Evolutionary conservation across 2,797 vertebrate species (phyloP).

Genomic region (Anableps anableps): DNA sequence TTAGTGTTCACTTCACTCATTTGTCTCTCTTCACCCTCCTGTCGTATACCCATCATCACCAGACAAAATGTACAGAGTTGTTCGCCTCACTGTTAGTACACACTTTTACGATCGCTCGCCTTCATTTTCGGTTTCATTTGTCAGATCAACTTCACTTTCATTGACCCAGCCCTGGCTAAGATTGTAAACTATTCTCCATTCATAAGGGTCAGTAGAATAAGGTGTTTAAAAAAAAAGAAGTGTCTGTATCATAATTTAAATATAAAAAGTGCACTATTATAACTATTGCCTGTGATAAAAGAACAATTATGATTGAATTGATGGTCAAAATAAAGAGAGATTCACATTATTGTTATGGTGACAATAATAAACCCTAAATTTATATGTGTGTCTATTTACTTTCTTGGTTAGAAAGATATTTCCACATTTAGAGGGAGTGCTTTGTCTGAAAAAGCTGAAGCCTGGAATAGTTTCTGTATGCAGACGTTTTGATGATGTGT

Average conservation of each 20-base stretch:
- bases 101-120: slow-evolving; percentile 71
- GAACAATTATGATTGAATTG: slow-evolving; percentile 83
- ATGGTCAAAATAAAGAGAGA: slow-evolving; percentile 84
- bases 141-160: slow-evolving; percentile 69
- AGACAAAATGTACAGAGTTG: slow-evolving; percentile 6
- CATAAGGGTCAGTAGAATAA: slow-evolving; percentile 83
- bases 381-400: slow-evolving; percentile 69
- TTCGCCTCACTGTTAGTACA: slow-evolving; percentile 53
- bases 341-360: slow-evolving; percentile 84
- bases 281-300: slow-evolving; percentile 86
- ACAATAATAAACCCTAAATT: slow-evolving; percentile 83
- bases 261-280: slow-evolving; percentile 87
- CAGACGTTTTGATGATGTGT: neutral
- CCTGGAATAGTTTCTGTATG: neutral
- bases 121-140: slow-evolving; percentile 57
- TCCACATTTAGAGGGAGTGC: neutral
- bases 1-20: slow-evolving; percentile 58
- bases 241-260: slow-evolving; percentile 87
- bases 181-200: slow-evolving; percentile 85
- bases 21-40: slow-evolving; percentile 27
- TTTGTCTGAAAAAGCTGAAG: neutral
- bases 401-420: slow-evolving; percentile 40
- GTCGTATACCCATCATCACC: neutral
- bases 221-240: slow-evolving; percentile 81
- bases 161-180: slow-evolving; percentile 82